Conservation (phyloP, 1,140 invertebrate genomes). For the Tachypleus tridentatus region DNA sequence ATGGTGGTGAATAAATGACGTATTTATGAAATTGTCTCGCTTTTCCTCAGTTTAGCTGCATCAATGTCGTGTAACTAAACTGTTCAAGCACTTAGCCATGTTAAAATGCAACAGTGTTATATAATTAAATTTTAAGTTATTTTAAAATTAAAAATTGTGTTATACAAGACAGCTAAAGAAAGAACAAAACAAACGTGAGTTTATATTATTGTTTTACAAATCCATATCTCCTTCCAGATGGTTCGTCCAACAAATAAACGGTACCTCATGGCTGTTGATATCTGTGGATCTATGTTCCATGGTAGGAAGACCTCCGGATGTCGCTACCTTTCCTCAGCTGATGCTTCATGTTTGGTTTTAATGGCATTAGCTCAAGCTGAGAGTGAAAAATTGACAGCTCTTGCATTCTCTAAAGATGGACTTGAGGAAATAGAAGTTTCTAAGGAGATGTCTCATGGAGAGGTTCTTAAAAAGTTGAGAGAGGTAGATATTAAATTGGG, state of each 20-base stretch:
- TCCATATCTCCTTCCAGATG: slow-evolving; percentile 31
- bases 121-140: too few species aligned
- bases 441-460: slow-evolving; percentile 16
- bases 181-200: too few species aligned
- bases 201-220: too few species aligned
- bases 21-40: too few species aligned
- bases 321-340: slow-evolving; percentile 36
- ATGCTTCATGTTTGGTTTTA: slow-evolving; percentile 40
- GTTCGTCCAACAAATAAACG: slow-evolving; percentile 41
- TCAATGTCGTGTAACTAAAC: too few species aligned
- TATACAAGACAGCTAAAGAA: too few species aligned
- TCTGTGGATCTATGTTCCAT: slow-evolving; percentile 37
- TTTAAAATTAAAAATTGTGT: too few species aligned
- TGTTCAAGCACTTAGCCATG: too few species aligned
- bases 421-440: slow-evolving; percentile 17
- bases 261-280: slow-evolving; percentile 46
- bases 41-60: too few species aligned
- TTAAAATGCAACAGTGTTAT: too few species aligned
- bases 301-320: slow-evolving; percentile 32
- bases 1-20: too few species aligned
- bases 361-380: slow-evolving; percentile 37
- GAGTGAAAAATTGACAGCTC: slow-evolving; percentile 26
- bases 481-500: slow-evolving; percentile 12
- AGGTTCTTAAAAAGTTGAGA: slow-evolving; percentile 13
- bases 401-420: slow-evolving; percentile 27